A percentile compares a stretch with the other conserved stretches of the same genome.
Evolutionary conservation across 2,113 vertebrate genomes (phyloP).

Genomic region (Peromyscus maniculatus): DNA sequence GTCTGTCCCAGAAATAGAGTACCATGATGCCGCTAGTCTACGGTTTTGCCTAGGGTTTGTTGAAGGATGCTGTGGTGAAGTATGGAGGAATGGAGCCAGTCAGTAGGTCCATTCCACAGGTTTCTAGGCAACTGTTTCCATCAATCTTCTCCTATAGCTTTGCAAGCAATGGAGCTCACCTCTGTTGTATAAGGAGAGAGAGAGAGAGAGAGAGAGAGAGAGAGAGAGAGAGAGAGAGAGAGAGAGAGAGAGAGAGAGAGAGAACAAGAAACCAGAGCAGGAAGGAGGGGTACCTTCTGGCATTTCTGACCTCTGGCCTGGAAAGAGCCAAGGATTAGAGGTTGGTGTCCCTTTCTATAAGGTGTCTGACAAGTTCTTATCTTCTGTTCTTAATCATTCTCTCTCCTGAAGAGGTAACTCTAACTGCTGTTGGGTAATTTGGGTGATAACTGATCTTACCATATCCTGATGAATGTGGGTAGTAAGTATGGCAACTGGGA

Average conservation of each 20-base stretch:
- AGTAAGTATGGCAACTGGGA: accelerated
- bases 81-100: not conserved
- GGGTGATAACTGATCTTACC: not conserved
- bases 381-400: not conserved
- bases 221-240: not conserved
- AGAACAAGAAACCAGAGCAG: not conserved
- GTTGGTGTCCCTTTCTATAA: not conserved
- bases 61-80: not conserved
- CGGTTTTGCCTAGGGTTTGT: too few species aligned
- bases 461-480: not conserved
- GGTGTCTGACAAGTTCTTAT: not conserved
- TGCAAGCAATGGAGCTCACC: not conserved
- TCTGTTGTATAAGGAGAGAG: not conserved
- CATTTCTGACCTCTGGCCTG: not conserved
- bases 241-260: not conserved
- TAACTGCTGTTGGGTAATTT: too few species aligned
- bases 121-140: not conserved
- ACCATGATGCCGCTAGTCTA: not conserved
- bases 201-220: not conserved
- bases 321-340: not conserved
- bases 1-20: not conserved
- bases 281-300: not conserved
- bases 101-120: not conserved
- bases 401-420: not conserved
- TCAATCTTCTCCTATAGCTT: not conserved